Percentiles rank a stretch among this genome's conserved stretches.
phyloP scores from a whole-genome alignment of 2,113 vertebrate species.

The Oreochromis tanganicae region DNA sequence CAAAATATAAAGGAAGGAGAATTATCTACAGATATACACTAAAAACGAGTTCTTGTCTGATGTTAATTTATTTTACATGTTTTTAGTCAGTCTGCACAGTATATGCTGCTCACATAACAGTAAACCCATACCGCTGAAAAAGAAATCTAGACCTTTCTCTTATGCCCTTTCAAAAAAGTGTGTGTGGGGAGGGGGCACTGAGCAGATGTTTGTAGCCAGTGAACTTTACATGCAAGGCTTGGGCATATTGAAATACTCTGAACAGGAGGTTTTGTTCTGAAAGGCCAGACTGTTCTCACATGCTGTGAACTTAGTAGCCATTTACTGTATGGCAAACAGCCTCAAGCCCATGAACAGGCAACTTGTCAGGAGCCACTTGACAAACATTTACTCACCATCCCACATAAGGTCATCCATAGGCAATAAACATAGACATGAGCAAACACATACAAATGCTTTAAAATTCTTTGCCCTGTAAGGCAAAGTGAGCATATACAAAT shows the following conservation, averaged over 20 bases:
- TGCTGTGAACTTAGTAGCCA: constrained; percentile 21
- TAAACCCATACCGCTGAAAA: neutral
- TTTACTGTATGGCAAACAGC: constrained; percentile 24
- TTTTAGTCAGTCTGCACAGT: neutral
- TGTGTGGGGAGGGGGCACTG: neutral
- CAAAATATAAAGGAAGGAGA: neutral
- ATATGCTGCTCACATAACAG: neutral
- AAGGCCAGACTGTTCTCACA: constrained; percentile 71
- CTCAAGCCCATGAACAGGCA: constrained; percentile 12
- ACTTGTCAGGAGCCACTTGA: constrained; percentile 33
- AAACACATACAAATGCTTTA: constrained; percentile 3
- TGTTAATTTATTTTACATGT: neutral
- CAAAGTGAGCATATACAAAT: neutral
- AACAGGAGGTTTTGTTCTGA: constrained; percentile 61
- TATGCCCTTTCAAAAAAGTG: neutral
- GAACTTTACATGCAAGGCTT: constrained; percentile 51
- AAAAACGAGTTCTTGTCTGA: neutral
- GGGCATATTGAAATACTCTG: constrained; percentile 61
- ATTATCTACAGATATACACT: neutral
- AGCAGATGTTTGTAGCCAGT: constrained; percentile 33
- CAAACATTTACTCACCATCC: constrained; percentile 61
- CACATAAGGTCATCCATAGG: constrained; percentile 6
- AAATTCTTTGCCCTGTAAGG: neutral
- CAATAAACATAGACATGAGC: constrained; percentile 27
- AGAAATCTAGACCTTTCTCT: neutral